Evolutionary conservation across 2,113 vertebrate species (phyloP).

Genomic region (Potamarius usumacintae): DNA sequence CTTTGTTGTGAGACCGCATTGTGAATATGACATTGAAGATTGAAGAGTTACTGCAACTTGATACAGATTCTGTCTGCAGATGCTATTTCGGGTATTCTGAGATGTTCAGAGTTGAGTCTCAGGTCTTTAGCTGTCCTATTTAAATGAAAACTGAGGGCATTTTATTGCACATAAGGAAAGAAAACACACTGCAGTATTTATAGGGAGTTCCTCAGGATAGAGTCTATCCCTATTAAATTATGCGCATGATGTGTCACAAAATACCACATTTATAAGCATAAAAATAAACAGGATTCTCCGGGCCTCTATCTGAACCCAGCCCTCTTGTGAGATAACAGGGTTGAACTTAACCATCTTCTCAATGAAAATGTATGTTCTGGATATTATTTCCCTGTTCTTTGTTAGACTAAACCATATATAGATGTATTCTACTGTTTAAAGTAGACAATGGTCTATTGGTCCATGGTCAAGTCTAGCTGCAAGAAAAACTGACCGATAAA

Average conservation of each 20-base stretch:
- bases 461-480: too few relatives aligned
- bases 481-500: not conserved
- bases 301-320: not conserved
- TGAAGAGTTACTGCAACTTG: not conserved
- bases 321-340: not conserved
- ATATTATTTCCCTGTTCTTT: not conserved
- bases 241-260: not conserved
- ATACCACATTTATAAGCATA: not conserved
- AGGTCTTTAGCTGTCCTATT: not conserved
- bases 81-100: not conserved
- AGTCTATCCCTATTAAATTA: not conserved
- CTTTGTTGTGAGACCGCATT: not conserved
- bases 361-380: not conserved
- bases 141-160: not conserved
- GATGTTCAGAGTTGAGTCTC: not conserved
- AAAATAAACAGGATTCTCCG: not conserved
- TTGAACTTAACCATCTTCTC: not conserved
- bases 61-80: not conserved
- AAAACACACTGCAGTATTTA: not conserved
- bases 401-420: not conserved
- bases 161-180: not conserved
- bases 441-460: not conserved
- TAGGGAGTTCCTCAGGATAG: not conserved
- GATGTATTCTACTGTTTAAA: not conserved
- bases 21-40: not conserved